These are phyloP conservation scores for Vanessa atalanta DNA, from an alignment of 1,140 invertebrate species.

Conservation along the genomic window DNA sequence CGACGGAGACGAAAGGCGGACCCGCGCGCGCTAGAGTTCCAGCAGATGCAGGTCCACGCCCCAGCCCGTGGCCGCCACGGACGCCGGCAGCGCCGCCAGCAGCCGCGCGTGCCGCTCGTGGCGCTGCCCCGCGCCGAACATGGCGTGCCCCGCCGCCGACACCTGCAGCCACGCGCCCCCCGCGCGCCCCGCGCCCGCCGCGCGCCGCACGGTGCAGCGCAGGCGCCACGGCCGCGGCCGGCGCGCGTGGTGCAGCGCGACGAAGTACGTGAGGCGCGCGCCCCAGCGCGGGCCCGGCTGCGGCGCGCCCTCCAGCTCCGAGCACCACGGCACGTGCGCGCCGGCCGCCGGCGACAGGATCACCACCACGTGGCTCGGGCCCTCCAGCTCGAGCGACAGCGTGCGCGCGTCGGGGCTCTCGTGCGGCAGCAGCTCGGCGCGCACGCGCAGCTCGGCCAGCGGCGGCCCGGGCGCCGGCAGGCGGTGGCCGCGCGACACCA, in stretches of 20 bases:
- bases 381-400: constrained; percentile 4
- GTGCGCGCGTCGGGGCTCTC: constrained; percentile 1
- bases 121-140: constrained; percentile 37
- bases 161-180: constrained; percentile 37
- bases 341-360: constrained; percentile 46
- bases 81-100: constrained; percentile 42
- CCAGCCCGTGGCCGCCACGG: constrained; percentile 58
- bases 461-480: constrained; percentile 45
- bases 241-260: constrained; percentile 52
- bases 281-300: constrained; percentile 42
- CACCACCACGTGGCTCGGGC: constrained; percentile 40
- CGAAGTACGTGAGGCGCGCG: constrained; percentile 55
- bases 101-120: constrained; percentile 34
- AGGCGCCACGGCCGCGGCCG: constrained; percentile 21
- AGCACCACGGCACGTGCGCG: constrained; percentile 35
- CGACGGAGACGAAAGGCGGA: no score
- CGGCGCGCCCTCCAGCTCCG: constrained; percentile 34
- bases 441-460: background rate
- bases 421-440: constrained; percentile 7
- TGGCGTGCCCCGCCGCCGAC: constrained; percentile 52
- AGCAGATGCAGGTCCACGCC: constrained; percentile 58
- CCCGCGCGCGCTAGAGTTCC: constrained; percentile 21
- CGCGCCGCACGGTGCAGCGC: constrained; percentile 19
- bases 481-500: constrained; percentile 75
- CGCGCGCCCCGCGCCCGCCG: background rate